Evolutionary conservation across 2,888 invertebrate genomes (phyloP), one percentile per base, ranked within the genome.

Genomic region (Darwinula stevensoni): DNA sequence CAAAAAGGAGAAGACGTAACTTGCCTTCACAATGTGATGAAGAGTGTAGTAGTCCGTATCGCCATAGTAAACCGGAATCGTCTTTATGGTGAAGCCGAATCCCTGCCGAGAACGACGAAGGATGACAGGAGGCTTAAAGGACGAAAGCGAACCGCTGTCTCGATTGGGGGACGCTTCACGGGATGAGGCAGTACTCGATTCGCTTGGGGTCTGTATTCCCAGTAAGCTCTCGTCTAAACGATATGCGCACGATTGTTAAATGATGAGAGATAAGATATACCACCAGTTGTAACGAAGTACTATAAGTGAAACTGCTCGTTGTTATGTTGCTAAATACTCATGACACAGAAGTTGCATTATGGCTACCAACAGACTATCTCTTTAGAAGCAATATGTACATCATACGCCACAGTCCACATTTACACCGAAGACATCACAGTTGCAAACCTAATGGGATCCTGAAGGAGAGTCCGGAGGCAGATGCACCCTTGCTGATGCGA

Each of bases 31-130:
- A 39, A 97, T 58, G 54, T 97, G 97, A 48, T 97, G 94, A 67
- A 97, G 82, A 2, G 91, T 91, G 52, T 91, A 99, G 48, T 86
- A 84, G 52, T 97, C 91, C 0, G 82, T 74, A 44, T 94, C 88
- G 0, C 91, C 94, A 48, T 82, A 80, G 51, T 91, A 99, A 2
- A 97, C 97, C 4, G 94, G 63, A 39, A 99, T 91, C 0, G 94
- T 91, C 48, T 88, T 75, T 29, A 99, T 75, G 0, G 88, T 91
- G 55, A 97, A 97, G 3, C 97, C 97, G 53, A 86, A 97, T 0
- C 97, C 97, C 41, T 76, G 66, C 0, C 88, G 78, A 0, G 94
- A 88, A 38, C 82, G 65, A 5, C 82, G 64, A 30, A 94, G 76
- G 36, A 88, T 78, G 31, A 91, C 80, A 1, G 82, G 80, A 5